A percentile compares a stretch with the other conserved stretches of the same genome.
phyloP scores from a whole-genome alignment of 2,888 invertebrate genomes.

The Apocheima hispidaria region DNA sequence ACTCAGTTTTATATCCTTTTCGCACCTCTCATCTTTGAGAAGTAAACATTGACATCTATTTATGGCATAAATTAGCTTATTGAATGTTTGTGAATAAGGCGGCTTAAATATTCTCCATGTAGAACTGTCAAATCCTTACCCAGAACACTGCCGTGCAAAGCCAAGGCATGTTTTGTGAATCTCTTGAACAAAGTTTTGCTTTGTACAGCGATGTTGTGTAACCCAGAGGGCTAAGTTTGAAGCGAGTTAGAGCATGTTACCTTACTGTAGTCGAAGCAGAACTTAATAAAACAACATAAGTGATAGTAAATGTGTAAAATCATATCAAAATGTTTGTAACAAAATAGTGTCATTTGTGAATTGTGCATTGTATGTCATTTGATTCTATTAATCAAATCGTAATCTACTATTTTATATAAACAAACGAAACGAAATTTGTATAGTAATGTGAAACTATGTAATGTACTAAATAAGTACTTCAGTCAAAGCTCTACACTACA shows the following conservation, averaged over 20 bases:
- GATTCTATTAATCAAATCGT: conserved; percentile 40
- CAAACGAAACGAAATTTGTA: conserved; percentile 40
- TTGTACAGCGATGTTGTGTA: conserved; percentile 22
- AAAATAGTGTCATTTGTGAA: conserved; percentile 47
- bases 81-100: conserved; percentile 1
- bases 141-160: conserved; percentile 18
- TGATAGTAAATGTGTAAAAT: conserved; percentile 51
- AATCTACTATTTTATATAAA: conserved; percentile 40
- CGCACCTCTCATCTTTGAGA: not conserved
- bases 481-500: conserved; percentile 36
- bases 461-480: conserved; percentile 35
- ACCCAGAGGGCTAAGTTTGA: conserved; percentile 9
- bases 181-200: conserved; percentile 21
- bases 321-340: conserved; percentile 66
- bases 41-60: not conserved
- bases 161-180: conserved; percentile 10
- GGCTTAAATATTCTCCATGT: conserved; percentile 5
- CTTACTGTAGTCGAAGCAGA: conserved; percentile 27
- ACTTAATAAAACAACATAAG: conserved; percentile 34
- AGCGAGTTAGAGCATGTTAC: conserved; percentile 18
- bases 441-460: conserved; percentile 34
- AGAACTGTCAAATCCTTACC: not conserved
- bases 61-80: conserved; percentile 3
- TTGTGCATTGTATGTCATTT: conserved; percentile 51
- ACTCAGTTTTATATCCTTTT: too few relatives aligned